Conservation (phyloP, 2,797 vertebrate species). For the Typhlichthys subterraneus region DNA sequence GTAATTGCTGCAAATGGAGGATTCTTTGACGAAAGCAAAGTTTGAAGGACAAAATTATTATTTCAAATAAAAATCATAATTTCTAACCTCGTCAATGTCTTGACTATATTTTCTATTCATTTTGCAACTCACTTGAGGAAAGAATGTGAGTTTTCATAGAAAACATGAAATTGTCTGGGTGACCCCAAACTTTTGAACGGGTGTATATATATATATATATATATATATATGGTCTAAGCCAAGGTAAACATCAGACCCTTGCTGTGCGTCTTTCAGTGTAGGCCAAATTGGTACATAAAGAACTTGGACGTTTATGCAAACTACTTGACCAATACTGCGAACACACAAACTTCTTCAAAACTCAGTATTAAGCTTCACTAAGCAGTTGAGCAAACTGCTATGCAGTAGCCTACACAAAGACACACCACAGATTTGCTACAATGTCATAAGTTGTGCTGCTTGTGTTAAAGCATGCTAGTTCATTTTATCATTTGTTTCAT, state of each 20-base stretch:
- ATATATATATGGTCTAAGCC: not conserved
- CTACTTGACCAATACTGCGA: conserved; percentile 68
- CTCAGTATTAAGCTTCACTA: conserved; percentile 57
- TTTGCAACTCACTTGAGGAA: no score
- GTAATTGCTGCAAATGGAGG: no score
- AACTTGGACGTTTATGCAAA: conserved; percentile 58
- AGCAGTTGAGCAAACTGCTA: conserved; percentile 58
- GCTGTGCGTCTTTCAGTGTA: not conserved
- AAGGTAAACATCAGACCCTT: conserved; percentile 14
- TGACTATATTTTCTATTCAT: no score
- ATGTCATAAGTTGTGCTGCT: not conserved
- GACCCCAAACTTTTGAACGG: no score
- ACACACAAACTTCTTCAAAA: conserved; percentile 35
- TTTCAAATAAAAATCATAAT: no score
- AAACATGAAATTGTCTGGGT: no score
- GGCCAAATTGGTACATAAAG: conserved; percentile 39
- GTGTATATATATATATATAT: not conserved
- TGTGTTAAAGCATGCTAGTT: not conserved
- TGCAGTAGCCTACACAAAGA: conserved; percentile 3
- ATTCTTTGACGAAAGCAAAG: no score
- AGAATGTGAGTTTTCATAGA: no score
- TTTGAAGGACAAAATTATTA: no score
- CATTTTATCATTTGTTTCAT: not conserved
- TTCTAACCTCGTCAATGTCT: no score
- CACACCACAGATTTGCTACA: not conserved